A percentile compares a stretch with the other conserved stretches of the same genome.
phyloP scores from a whole-genome alignment of 2,888 invertebrate genomes.

The Hipparchia sbordonii region DNA sequence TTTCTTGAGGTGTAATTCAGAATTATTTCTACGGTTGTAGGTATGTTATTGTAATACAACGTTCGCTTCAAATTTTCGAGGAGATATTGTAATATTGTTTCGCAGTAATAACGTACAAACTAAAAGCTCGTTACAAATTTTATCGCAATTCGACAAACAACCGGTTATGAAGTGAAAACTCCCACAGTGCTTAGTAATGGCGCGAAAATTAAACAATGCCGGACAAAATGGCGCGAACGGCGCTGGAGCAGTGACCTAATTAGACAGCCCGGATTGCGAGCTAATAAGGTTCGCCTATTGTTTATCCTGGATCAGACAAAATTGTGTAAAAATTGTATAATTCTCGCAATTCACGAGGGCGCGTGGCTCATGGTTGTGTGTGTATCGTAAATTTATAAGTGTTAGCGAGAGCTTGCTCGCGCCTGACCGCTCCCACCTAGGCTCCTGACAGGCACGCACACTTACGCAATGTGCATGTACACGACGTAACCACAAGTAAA shows the following conservation, averaged over 20 bases:
- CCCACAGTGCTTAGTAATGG: slow-evolving; percentile 4
- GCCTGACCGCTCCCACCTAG: no score
- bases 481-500: no score
- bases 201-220: slow-evolving; percentile 16
- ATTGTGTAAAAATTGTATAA: background rate
- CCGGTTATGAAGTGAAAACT: slow-evolving; percentile 8
- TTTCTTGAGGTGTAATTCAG: no score
- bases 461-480: no score
- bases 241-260: slow-evolving; percentile 16
- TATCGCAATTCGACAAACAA: slow-evolving; percentile 10
- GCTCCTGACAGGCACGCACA: no score
- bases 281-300: slow-evolving; percentile 2
- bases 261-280: slow-evolving; percentile 7
- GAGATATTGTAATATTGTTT: background rate
- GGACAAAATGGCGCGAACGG: background rate
- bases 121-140: slow-evolving; percentile 14
- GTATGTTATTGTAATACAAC: background rate
- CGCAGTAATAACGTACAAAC: background rate
- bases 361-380: no score
- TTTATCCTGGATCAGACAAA: background rate
- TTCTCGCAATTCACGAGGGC: no score
- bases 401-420: no score
- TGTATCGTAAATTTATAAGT: no score
- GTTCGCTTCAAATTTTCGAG: background rate
- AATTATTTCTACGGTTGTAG: no score